phyloP scores from a whole-genome alignment of 2,113 vertebrate genomes.

The Lagopus muta region DNA sequence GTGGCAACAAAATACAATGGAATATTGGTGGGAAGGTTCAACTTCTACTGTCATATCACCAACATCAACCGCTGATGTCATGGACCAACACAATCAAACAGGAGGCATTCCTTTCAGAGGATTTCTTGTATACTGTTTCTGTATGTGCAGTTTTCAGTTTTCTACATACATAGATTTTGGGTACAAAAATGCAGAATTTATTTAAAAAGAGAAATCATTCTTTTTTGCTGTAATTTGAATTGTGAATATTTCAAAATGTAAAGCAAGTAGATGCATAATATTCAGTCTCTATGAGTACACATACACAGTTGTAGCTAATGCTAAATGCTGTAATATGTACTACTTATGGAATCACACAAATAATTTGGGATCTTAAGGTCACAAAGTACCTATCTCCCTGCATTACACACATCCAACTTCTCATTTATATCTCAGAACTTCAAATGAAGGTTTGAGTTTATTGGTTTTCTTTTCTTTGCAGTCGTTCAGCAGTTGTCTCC shows the following conservation, averaged over 20 bases:
- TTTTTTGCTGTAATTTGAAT: not conserved
- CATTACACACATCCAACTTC: not conserved
- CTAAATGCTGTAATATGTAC: not conserved
- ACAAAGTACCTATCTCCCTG: not conserved
- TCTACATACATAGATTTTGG: not conserved
- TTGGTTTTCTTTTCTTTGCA: not conserved
- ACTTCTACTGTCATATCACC: too few relatives aligned
- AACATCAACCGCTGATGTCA: too few relatives aligned
- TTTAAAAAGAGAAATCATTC: not conserved
- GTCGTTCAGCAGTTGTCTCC: not conserved
- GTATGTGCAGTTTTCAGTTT: not conserved
- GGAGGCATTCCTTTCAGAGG: too few relatives aligned
- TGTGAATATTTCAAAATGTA: not conserved
- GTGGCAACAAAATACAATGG: too few relatives aligned
- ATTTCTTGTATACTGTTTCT: not conserved
- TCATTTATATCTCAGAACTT: not conserved
- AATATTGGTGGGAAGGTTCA: too few relatives aligned
- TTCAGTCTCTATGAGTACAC: not conserved
- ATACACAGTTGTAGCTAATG: not conserved
- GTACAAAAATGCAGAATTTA: not conserved
- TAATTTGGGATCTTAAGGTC: not conserved
- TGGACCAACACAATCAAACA: too few relatives aligned
- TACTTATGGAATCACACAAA: not conserved
- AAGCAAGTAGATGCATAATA: not conserved
- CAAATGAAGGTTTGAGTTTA: not conserved